Evolutionary conservation across 37 sponge, comb jelly and placozoan genomes (phyloP).

Genomic region (Cladorhizidae sp.): DNA sequence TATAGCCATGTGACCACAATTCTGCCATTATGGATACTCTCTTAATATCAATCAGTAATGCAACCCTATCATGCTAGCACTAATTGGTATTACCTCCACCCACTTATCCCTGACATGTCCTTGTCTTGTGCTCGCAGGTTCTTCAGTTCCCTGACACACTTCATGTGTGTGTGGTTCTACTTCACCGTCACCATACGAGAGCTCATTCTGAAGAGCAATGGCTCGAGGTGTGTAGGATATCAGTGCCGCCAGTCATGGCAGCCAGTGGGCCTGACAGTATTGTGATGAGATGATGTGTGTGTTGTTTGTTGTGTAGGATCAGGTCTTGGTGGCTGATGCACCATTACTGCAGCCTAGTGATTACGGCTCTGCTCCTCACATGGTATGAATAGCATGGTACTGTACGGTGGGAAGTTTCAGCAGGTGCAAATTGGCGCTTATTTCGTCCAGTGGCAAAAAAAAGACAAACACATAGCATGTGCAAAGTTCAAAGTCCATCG

Average conservation of each 20-base stretch:
- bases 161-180: conserved; percentile 67
- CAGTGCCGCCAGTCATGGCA: background rate
- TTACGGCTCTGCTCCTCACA: conserved; percentile 56
- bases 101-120: too few relatives aligned
- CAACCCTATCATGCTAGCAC: too few relatives aligned
- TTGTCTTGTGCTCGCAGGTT: conserved; percentile 11
- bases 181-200: conserved; percentile 76
- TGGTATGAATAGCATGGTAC: conserved; percentile 44
- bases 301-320: conserved; percentile 37
- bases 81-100: too few relatives aligned
- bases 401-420: too few relatives aligned
- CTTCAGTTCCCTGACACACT: conserved; percentile 43
- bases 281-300: background rate
- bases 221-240: conserved; percentile 59
- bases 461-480: too few relatives aligned
- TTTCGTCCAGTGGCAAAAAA: too few relatives aligned
- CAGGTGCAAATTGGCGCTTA: too few relatives aligned
- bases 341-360: conserved; percentile 63
- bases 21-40: too few relatives aligned
- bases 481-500: too few relatives aligned
- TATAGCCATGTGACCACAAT: too few relatives aligned
- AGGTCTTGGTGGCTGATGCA: conserved; percentile 76
- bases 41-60: too few relatives aligned
- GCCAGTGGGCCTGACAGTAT: background rate
- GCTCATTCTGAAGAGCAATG: conserved; percentile 66